phyloP scores from a whole-genome alignment of 2,113 vertebrate species.

The Percina caprodes region DNA sequence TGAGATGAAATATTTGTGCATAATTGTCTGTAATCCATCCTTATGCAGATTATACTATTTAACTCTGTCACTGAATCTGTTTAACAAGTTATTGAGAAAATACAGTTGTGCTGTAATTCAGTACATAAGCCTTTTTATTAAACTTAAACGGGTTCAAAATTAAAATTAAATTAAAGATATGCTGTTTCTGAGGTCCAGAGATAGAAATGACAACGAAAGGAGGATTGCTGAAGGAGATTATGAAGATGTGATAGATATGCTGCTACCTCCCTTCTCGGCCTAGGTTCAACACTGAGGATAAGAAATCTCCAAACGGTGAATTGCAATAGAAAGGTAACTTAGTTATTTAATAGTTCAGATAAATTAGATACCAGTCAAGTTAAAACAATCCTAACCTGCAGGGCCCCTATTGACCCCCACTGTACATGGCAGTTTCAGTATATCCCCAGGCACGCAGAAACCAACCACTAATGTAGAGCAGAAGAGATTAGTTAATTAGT shows the following conservation, averaged over 20 bases:
- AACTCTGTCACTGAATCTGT: neutral
- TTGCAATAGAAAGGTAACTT: too few species aligned
- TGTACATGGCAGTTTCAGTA: neutral
- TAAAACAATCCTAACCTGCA: too few species aligned
- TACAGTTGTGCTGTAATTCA: neutral
- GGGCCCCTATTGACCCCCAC: neutral
- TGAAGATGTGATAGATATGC: too few species aligned
- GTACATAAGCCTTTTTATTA: neutral
- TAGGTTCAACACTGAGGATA: too few species aligned
- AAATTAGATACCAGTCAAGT: too few species aligned
- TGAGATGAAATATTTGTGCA: neutral
- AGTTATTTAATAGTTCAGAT: too few species aligned
- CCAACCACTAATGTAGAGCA: neutral
- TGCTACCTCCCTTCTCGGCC: too few species aligned
- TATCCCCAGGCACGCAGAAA: neutral
- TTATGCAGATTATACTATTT: conserved; percentile 1
- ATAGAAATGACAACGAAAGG: too few species aligned
- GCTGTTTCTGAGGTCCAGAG: too few species aligned
- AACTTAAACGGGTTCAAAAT: neutral
- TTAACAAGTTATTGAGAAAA: neutral
- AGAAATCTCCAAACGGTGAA: too few species aligned
- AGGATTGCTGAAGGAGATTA: too few species aligned
- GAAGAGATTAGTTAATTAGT: neutral
- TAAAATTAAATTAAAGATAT: too few species aligned
- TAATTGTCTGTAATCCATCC: neutral